A percentile compares a stretch with the other conserved stretches of the same genome.
Evolutionary conservation across 2,113 vertebrate genomes (phyloP).

Genomic region (Arvicanthis niloticus): DNA sequence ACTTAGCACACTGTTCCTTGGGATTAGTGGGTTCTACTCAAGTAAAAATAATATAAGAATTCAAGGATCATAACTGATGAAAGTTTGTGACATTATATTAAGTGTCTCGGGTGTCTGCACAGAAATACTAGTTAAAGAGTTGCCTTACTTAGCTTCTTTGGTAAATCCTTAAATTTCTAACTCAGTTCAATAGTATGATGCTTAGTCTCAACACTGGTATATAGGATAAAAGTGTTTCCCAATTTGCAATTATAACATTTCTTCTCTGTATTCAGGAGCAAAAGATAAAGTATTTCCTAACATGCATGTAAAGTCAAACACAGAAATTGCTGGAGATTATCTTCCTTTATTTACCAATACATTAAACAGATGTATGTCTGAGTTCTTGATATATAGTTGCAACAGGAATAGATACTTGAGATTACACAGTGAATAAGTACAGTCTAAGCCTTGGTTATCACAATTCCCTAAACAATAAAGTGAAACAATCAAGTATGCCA

Average conservation of each 20-base stretch:
- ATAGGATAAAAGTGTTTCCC: neutral
- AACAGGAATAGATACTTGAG: accelerated
- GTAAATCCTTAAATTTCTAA: neutral
- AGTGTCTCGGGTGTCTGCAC: neutral
- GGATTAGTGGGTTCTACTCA: neutral
- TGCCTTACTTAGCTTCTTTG: neutral
- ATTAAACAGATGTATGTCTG: accelerated
- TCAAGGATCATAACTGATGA: neutral
- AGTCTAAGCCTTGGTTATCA: neutral
- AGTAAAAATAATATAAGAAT: neutral
- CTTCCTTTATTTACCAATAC: neutral
- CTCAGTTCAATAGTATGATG: neutral
- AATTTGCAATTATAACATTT: neutral
- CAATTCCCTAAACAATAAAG: neutral
- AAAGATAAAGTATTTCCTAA: neutral
- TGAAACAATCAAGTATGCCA: neutral
- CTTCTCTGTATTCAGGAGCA: neutral
- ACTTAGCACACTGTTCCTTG: neutral
- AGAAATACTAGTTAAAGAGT: neutral
- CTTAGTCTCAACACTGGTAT: neutral
- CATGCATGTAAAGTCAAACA: neutral
- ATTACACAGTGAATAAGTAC: too few relatives aligned
- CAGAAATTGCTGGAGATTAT: accelerated
- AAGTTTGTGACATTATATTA: neutral
- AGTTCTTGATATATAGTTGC: accelerated